phyloP scores from a whole-genome alignment of 2,113 vertebrate genomes.

The Terrapene triunguis region DNA sequence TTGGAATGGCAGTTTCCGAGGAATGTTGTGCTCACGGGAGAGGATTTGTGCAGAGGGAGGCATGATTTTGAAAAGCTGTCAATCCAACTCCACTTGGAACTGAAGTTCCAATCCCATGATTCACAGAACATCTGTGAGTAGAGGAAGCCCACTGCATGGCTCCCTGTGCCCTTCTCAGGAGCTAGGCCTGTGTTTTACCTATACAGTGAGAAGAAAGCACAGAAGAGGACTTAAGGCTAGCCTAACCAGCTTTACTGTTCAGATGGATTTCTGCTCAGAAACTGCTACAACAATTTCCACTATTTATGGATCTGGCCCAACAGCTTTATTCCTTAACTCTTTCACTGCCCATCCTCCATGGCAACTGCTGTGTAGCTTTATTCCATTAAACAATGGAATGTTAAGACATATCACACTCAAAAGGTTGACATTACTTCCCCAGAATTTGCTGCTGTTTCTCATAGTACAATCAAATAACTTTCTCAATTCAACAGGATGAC shows the following conservation, averaged over 20 bases:
- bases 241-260: background rate
- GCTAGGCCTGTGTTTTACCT: background rate
- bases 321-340: background rate
- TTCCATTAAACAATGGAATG: background rate
- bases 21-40: rapidly evolving
- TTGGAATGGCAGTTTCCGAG: background rate
- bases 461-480: background rate
- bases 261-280: background rate
- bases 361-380: background rate
- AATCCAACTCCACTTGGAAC: background rate
- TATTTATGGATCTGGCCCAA: background rate
- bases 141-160: background rate
- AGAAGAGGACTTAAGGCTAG: rapidly evolving
- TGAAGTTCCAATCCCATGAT: background rate
- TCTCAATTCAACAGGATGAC: background rate
- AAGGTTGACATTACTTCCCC: background rate
- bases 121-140: background rate
- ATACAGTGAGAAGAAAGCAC: rapidly evolving
- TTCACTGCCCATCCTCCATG: background rate
- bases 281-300: background rate
- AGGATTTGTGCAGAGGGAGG: background rate
- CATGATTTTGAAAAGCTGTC: background rate
- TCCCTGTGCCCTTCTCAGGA: rapidly evolving
- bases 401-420: background rate
- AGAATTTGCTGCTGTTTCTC: background rate